Percentiles rank a stretch among this genome's conserved stretches.
These are phyloP conservation scores for Carassius auratus DNA, from an alignment of 2,113 vertebrate genomes.

Conservation along the genomic window DNA sequence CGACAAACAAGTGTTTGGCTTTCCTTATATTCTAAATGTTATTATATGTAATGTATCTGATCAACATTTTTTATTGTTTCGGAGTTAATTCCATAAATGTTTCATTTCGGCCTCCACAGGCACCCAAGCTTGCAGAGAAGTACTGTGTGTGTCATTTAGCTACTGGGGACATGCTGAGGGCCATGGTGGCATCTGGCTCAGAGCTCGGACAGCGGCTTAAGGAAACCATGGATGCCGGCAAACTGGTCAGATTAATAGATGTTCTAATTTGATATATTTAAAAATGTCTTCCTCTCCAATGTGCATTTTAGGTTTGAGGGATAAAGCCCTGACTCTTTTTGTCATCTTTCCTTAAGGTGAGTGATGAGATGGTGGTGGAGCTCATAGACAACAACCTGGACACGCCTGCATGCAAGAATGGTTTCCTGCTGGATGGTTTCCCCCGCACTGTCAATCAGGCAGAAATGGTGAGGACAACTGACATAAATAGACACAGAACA, in stretches of 20 bases:
- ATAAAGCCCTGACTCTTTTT: neutral
- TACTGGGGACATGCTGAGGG: conserved; percentile 96
- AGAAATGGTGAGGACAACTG: conserved; percentile 82
- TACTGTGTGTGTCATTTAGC: conserved; percentile 96
- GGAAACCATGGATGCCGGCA: conserved; percentile 93
- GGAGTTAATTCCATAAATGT: neutral
- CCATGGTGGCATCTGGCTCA: conserved; percentile 95
- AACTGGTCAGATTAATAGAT: conserved; percentile 80
- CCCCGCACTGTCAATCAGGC: conserved; percentile 95
- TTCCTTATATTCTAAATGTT: neutral
- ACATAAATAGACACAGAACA: neutral
- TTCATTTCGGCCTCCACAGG: conserved; percentile 70
- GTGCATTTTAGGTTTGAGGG: neutral
- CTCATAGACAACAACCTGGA: conserved; percentile 97
- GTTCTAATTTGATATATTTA: neutral
- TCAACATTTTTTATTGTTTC: neutral
- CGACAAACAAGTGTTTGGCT: neutral
- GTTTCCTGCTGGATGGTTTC: conserved; percentile 95
- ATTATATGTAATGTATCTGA: neutral
- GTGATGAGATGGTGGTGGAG: conserved; percentile 97
- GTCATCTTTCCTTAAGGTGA: conserved; percentile 78
- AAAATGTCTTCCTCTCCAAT: neutral
- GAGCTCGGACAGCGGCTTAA: conserved; percentile 90
- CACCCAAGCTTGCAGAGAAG: conserved; percentile 86
- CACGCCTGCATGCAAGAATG: conserved; percentile 86